Base-by-base conservation (phyloP, 2,113 vertebrate species). In the Bostrychus sinensis region DNA sequence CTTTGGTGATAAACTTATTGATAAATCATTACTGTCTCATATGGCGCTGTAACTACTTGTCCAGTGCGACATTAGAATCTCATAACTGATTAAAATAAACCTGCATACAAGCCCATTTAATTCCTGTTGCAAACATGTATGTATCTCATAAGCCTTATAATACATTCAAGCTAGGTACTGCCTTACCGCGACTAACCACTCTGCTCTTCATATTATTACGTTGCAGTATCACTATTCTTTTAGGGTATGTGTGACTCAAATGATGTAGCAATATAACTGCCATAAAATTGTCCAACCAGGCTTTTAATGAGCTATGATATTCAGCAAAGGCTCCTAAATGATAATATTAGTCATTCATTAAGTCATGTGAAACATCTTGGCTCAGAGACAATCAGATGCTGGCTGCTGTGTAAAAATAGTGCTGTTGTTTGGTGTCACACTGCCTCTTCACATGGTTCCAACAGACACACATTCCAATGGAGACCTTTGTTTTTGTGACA, bases 401-500 rank as follows among this genome's bases (percentile, higher is more conserved):
- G 53, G 62, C 30, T 51, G 28, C 70, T 62, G 79, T 55, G 59
- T 71, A 78, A 88, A 87, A 86, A 90, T 63, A 87, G 78, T 73
- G n/a, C 70, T 42, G 80, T 82, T 86, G 83, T 89, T 83, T 73
- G 58, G 74, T 66, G 75, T 75, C 75, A 82, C 66, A 71, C 74
- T 78, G 75, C 56, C 56, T 74, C 66, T 85, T 83, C 74, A 81
- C 83, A 69, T 77, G 79, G 46, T 75, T 80, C 42, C 67, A 48
- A 66, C 74, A 76, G 72, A 55, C 62, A 32, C 42, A 72, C 71
- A 76, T 69, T 55, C 80, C 85, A 88, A 80, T 84, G 64, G 72
- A 76, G 76, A 76, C 78, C 86, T 91, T 92, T 91, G 91, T 91
- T 86, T 25, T 82, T 61, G 75, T 86, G 86, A 82, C 89, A 90